Base-by-base conservation (phyloP, 1,140 invertebrate species). In the Zaprionus tsacasi region DNA sequence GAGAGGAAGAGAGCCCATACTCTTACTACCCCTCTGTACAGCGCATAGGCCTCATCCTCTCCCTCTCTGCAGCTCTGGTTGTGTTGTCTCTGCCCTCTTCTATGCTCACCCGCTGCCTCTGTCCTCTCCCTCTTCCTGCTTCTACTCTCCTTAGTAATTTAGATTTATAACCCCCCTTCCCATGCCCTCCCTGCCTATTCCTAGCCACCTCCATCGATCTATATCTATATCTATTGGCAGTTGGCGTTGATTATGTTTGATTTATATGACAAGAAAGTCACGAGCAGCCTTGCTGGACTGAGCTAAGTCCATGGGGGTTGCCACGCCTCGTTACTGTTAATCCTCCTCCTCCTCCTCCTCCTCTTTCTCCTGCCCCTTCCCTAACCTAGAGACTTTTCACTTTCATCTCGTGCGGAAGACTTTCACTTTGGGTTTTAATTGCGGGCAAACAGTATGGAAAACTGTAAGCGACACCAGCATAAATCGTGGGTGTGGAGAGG, bases 231-330 rank as follows among this genome's bases (percentile, higher is more conserved):
- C 77, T 74, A 80, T 89, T 70, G 78, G 30, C 78, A 76, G 77
- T 81, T 74, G 70, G 80, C 83, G 80, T 87, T 87, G 83, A 87
- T 87, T 87, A 83, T 88, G 81, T 74, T 87, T 87, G 83, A 87
- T 87, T 87, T 87, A 87, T 87, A 70, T 75, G 83, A 88, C 83
- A 82, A 40, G 66, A 52, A 40, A 56, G 57, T 60, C 71, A 61
- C 64, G 30, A 72, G 10, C 63, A 59, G 63, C 35, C 5, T 5
- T 5, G 33, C 25, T 3, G 54, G n/a, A 45, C n/a, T 40, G 52
- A 40, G 64, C 59, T 55, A 55, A 57, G 52, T 5, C 35, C 57
- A 35, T 54, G 63, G 38, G 63, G 45, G 70, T 58, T 72, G 76
- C 59, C 66, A 57, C 58, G 6, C 13, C 40, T 43, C 6, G 40